phyloP scores from a whole-genome alignment of 2,797 vertebrate species.

The Limnodromus scolopaceus region DNA sequence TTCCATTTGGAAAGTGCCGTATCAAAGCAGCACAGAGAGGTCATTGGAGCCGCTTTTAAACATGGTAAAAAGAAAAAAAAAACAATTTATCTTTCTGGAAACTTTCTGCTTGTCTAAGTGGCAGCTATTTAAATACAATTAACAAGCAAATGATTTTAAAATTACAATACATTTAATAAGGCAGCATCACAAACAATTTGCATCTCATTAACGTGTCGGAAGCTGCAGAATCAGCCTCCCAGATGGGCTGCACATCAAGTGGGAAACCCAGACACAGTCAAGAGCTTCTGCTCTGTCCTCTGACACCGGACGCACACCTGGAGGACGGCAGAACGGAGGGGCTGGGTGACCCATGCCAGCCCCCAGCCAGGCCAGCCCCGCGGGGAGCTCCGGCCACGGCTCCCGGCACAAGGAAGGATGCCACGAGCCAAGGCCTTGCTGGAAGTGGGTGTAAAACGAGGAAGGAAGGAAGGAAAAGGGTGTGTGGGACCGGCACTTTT shows the following conservation, averaged over 20 bases:
- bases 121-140: conserved; percentile 78
- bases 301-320: rapidly evolving
- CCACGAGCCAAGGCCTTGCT: conserved; percentile 40
- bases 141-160: conserved; percentile 77
- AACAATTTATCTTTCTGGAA: conserved; percentile 52
- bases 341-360: neutral
- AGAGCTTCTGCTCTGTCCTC: neutral
- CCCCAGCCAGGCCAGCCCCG: neutral
- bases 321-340: neutral
- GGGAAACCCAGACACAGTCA: neutral
- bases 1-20: neutral
- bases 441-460: conserved; percentile 54
- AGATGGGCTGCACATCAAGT: neutral
- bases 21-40: conserved; percentile 67
- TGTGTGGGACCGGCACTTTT: conserved; percentile 41
- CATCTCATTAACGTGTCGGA: conserved; percentile 60
- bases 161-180: conserved; percentile 75
- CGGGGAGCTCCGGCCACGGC: neutral
- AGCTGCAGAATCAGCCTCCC: conserved; percentile 49
- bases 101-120: conserved; percentile 67
- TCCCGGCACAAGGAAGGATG: neutral
- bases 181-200: conserved; percentile 69
- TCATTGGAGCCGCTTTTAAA: conserved; percentile 46
- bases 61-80: conserved; percentile 23
- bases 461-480: conserved; percentile 60